Percentiles rank a stretch among this genome's conserved stretches.
Conservation (phyloP, 2,113 vertebrate genomes). For the Prietella phreatophila region DNA sequence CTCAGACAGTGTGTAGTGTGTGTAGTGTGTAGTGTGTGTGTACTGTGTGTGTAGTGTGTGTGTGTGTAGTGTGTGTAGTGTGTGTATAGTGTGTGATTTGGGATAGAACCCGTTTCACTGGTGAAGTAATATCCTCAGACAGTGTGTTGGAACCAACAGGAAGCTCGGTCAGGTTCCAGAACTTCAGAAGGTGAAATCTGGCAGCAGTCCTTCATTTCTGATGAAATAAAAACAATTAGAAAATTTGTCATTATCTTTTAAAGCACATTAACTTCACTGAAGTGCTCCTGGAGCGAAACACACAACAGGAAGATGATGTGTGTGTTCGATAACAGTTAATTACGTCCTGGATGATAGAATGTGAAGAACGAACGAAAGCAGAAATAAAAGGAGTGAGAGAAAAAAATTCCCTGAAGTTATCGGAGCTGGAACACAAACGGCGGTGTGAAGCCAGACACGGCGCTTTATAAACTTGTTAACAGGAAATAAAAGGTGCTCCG, state of each 20-base stretch:
- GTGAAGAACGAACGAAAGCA: slow-evolving; percentile 37
- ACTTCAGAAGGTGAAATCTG: background rate
- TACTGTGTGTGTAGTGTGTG: too few relatives aligned
- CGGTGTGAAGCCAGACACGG: slow-evolving; percentile 45
- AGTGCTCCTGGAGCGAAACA: slow-evolving; percentile 8
- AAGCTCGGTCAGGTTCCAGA: background rate
- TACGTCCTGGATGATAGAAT: slow-evolving; percentile 69
- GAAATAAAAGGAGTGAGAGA: slow-evolving; percentile 30
- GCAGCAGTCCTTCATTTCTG: background rate
- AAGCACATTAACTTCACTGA: slow-evolving; percentile 26
- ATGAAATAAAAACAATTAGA: background rate
- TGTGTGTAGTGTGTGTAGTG: too few relatives aligned
- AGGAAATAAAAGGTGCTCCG: slow-evolving; percentile 66
- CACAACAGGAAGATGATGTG: slow-evolving; percentile 55
- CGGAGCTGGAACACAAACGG: slow-evolving; percentile 55
- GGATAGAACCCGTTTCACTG: background rate
- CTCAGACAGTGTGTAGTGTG: too few relatives aligned
- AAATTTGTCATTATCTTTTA: slow-evolving; percentile 6
- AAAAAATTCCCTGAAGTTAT: slow-evolving; percentile 59
- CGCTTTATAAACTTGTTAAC: slow-evolving; percentile 68
- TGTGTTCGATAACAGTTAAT: slow-evolving; percentile 70
- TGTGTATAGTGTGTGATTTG: too few relatives aligned
- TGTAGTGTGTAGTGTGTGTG: too few relatives aligned
- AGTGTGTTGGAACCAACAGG: background rate
- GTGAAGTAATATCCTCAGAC: too few relatives aligned